Conservation (phyloP, 2,888 invertebrate genomes). For the Tridacna crocea region DNA sequence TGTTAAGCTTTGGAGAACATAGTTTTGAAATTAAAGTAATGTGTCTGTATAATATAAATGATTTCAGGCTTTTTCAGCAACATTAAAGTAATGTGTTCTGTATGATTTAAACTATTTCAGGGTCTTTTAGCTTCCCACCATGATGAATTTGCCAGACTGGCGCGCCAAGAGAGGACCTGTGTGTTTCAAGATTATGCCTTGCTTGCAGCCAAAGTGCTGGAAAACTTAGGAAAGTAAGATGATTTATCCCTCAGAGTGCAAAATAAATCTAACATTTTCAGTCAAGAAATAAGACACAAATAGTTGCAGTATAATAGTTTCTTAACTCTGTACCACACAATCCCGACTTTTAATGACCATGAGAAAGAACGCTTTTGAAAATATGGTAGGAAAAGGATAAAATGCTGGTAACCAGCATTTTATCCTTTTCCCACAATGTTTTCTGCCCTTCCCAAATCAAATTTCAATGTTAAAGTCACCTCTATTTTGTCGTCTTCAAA, state of each 20-base stretch:
- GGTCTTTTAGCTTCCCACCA: constrained; percentile 67
- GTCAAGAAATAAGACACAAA: too few species aligned
- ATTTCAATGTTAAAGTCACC: not conserved
- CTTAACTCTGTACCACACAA: not conserved
- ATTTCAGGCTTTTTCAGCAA: constrained; percentile 69
- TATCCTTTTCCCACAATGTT: not conserved
- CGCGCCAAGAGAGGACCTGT: constrained; percentile 71
- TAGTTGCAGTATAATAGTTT: too few species aligned
- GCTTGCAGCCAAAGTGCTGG: constrained; percentile 66
- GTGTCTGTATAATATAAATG: too few species aligned
- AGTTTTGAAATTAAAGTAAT: too few species aligned
- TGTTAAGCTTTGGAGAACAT: too few species aligned
- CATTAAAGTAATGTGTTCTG: too few species aligned
- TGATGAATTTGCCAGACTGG: constrained; percentile 63
- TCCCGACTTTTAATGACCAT: not conserved
- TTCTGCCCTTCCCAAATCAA: not conserved
- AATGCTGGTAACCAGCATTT: not conserved
- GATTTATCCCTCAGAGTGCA: not conserved
- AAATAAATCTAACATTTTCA: too few species aligned
- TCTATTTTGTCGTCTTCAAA: not conserved
- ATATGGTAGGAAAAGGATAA: not conserved
- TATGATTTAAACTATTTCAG: constrained; percentile 56
- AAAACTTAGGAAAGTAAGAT: constrained; percentile 60
- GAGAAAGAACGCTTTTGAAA: not conserved
- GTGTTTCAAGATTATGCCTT: constrained; percentile 75